phyloP scores from a whole-genome alignment of 2,888 invertebrate species.

The Sphaeridia pumilis region DNA sequence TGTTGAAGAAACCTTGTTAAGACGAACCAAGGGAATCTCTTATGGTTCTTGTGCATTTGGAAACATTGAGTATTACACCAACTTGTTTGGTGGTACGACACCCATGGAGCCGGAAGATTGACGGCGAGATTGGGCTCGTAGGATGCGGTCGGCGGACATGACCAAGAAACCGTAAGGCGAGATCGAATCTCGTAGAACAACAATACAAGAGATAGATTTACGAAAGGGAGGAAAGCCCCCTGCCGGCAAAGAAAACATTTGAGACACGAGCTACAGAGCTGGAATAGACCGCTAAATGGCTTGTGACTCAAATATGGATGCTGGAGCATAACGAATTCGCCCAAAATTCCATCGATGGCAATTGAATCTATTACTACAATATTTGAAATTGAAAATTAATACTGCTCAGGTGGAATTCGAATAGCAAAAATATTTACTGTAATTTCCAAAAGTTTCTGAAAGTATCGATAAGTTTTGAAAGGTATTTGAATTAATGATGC shows the following conservation, averaged over 20 bases:
- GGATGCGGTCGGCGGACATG: background rate
- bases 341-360: no score
- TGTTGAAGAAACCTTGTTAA: no score
- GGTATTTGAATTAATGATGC: no score
- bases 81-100: conserved; percentile 31
- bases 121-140: conserved; percentile 14
- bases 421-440: background rate
- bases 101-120: conserved; percentile 33
- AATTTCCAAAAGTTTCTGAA: background rate
- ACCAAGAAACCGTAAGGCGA: background rate
- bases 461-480: no score
- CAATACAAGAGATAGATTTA: background rate
- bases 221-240: background rate
- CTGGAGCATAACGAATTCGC: no score
- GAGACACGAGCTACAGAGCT: no score
- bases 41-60: no score
- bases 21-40: background rate
- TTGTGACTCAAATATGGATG: no score
- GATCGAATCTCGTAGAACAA: background rate
- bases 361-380: no score
- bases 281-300: no score
- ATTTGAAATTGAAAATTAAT: no score
- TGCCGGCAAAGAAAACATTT: background rate
- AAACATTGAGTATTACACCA: no score
- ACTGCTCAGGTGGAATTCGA: background rate